Percentiles rank a stretch among this genome's conserved stretches.
These are phyloP conservation scores for Heterotilapia buettikoferi DNA, from an alignment of 2,113 vertebrate species.

Conservation along the genomic window DNA sequence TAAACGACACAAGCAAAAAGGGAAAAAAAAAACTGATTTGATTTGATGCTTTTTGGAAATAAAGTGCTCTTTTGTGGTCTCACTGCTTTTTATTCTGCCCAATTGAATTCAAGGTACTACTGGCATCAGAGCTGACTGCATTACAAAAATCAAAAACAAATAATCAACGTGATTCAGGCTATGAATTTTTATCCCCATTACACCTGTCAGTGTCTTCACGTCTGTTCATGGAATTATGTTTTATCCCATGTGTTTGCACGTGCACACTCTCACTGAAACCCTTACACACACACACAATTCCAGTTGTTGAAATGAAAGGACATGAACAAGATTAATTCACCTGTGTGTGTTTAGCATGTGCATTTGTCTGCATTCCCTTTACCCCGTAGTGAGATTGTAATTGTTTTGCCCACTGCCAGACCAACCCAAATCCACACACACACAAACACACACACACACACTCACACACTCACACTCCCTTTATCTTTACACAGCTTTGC, in stretches of 20 bases:
- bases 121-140: background rate
- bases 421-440: background rate
- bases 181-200: background rate
- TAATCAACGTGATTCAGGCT: background rate
- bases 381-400: slow-evolving; percentile 14
- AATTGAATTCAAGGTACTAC: background rate
- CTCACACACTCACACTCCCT: background rate
- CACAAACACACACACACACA: background rate
- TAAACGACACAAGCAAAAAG: slow-evolving; percentile 29
- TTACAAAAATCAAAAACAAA: background rate
- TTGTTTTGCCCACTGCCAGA: slow-evolving; percentile 11
- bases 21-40: slow-evolving; percentile 34
- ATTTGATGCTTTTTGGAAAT: slow-evolving; percentile 40
- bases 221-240: background rate
- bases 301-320: background rate
- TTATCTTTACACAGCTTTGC: background rate
- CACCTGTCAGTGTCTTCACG: background rate
- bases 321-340: background rate
- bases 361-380: background rate
- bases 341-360: background rate
- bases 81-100: slow-evolving; percentile 1
- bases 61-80: slow-evolving; percentile 5
- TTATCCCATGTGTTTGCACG: background rate
- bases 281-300: background rate
- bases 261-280: background rate